Conservation (phyloP, 2,797 vertebrate genomes). For the Carcharodon carcharias region DNA sequence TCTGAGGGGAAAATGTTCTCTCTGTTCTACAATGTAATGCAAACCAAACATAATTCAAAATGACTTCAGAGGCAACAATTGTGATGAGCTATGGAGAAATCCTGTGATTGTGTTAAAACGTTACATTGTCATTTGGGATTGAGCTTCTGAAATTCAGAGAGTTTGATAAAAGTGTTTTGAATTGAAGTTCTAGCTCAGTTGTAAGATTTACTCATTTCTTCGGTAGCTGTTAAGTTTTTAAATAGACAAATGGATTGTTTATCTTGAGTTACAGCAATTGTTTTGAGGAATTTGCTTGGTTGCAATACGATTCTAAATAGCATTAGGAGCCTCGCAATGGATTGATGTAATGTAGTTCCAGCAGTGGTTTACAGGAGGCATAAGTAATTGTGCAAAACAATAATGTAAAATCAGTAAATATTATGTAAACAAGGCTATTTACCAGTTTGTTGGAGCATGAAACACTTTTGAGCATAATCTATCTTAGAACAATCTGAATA, state of each 20-base stretch:
- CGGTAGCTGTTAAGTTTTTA: neutral
- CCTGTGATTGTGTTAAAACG: neutral
- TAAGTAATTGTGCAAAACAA: neutral
- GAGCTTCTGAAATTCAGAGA: neutral
- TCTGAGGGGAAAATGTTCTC: neutral
- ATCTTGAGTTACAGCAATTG: neutral
- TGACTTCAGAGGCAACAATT: neutral
- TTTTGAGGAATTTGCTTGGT: neutral
- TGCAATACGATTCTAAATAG: neutral
- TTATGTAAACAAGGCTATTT: neutral
- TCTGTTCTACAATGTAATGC: neutral
- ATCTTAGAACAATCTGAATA: neutral
- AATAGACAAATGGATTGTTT: neutral
- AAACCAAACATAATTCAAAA: neutral
- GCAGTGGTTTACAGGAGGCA: neutral
- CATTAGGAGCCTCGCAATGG: neutral
- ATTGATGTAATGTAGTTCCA: slow-evolving; percentile 10
- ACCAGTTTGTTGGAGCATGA: neutral
- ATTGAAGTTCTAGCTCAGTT: neutral
- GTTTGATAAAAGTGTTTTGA: neutral
- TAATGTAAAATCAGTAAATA: neutral
- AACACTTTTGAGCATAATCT: neutral
- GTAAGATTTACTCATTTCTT: neutral
- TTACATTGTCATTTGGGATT: neutral
- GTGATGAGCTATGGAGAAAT: neutral